Percentiles rank a stretch among this genome's conserved stretches.
These are phyloP conservation scores for Cheilosia soror DNA, from an alignment of 2,888 invertebrate genomes.

Conservation along the genomic window DNA sequence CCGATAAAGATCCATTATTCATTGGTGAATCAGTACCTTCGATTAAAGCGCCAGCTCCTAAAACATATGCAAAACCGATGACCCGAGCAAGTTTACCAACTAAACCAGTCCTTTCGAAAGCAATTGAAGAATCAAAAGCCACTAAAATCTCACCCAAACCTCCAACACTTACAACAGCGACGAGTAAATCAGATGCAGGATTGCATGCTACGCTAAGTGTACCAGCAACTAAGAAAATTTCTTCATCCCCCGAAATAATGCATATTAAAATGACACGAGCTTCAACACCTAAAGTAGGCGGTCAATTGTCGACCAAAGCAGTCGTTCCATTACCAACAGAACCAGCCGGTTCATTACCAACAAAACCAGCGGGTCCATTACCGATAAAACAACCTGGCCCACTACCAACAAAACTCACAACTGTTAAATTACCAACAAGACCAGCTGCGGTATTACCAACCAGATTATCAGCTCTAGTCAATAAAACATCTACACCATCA, in stretches of 20 bases:
- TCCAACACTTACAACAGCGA: background rate
- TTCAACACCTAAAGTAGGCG: background rate
- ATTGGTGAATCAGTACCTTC: too few relatives aligned
- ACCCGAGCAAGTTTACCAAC: background rate
- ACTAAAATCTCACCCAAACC: background rate
- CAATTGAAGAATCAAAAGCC: background rate
- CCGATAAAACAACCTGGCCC: background rate
- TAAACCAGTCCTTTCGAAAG: background rate
- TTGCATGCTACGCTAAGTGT: background rate
- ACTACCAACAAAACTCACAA: background rate
- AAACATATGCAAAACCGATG: background rate
- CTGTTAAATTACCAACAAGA: background rate
- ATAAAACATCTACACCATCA: background rate
- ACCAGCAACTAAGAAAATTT: background rate
- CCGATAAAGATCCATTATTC: too few relatives aligned
- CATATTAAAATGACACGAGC: slow-evolving; percentile 19
- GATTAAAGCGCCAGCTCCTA: background rate
- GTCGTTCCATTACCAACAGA: background rate
- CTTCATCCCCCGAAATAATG: background rate
- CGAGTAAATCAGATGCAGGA: background rate
- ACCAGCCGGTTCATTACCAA: too few relatives aligned
- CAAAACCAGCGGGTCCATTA: too few relatives aligned
- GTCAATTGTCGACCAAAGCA: background rate
- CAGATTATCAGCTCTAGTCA: slow-evolving; percentile 6
- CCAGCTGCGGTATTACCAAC: background rate